These are phyloP conservation scores for Heterotis niloticus DNA, from an alignment of 2,113 vertebrate genomes.

Conservation along the genomic window DNA sequence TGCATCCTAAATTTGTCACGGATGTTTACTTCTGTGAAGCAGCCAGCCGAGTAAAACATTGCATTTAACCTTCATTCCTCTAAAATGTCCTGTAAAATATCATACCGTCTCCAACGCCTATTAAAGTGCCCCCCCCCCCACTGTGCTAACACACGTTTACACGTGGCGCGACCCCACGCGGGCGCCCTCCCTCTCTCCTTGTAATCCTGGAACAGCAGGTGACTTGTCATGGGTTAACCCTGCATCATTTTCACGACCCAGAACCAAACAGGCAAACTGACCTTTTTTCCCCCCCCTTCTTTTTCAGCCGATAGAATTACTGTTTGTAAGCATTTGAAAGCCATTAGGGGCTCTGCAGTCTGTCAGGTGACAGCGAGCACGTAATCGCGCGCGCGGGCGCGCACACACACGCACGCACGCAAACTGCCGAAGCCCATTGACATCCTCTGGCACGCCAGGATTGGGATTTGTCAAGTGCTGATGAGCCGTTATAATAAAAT, in stretches of 20 bases:
- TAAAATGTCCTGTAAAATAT: neutral
- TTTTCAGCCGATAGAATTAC: conserved; percentile 80
- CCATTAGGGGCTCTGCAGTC: conserved; percentile 82
- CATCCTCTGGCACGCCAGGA: conserved; percentile 70
- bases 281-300: conserved; percentile 45
- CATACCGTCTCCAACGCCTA: neutral
- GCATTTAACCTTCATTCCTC: neutral
- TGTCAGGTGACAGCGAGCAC: conserved; percentile 77
- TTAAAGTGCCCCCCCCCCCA: neutral
- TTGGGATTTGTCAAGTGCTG: conserved; percentile 85
- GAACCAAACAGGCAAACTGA: conserved; percentile 62
- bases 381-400: conserved; percentile 25
- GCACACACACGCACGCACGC: neutral
- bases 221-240: conserved; percentile 54
- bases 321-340: conserved; percentile 89
- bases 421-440: conserved; percentile 81
- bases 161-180: no score
- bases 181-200: neutral
- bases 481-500: conserved; percentile 90
- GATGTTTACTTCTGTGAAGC: no score
- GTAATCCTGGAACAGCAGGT: conserved; percentile 7
- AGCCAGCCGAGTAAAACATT: no score
- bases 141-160: no score
- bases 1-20: no score
- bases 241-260: conserved; percentile 64